These are phyloP conservation scores for Rhopalosiphum maidis DNA, from an alignment of 1,140 invertebrate species.

Conservation along the genomic window DNA sequence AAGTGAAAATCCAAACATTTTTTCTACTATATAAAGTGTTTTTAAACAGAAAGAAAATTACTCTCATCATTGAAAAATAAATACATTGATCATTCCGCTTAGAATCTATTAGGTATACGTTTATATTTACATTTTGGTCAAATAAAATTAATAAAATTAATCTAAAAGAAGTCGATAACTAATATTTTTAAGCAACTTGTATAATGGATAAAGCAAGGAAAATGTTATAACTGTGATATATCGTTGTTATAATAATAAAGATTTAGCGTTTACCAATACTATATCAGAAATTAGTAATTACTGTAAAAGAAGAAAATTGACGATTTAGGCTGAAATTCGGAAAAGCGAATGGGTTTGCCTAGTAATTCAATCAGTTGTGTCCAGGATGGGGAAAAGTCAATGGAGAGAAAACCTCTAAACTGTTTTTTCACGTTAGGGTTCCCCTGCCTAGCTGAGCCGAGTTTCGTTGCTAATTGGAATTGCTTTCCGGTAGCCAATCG, in stretches of 20 bases:
- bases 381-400: not conserved
- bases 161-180: not conserved
- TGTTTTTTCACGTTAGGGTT: conserved; percentile 41
- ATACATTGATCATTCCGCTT: not conserved
- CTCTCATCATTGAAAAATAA: too few species aligned
- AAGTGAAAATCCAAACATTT: not conserved
- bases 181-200: not conserved
- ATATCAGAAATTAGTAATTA: not conserved
- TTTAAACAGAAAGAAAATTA: too few species aligned
- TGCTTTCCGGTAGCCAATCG: conserved; percentile 37
- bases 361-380: conserved; percentile 44
- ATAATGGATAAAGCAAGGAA: not conserved
- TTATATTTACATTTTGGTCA: not conserved
- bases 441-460: not conserved
- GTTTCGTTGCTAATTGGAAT: conserved; percentile 44
- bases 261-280: not conserved
- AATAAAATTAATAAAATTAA: not conserved
- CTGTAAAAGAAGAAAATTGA: not conserved
- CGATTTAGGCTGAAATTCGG: not conserved
- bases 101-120: not conserved
- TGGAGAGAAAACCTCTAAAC: conserved; percentile 42
- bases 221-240: not conserved
- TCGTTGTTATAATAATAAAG: not conserved
- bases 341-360: conserved; percentile 14
- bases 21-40: not conserved